Base-by-base conservation (phyloP, 37 sponge, comb jelly and placozoan genomes). In the Diacarnus erythraeanus region DNA sequence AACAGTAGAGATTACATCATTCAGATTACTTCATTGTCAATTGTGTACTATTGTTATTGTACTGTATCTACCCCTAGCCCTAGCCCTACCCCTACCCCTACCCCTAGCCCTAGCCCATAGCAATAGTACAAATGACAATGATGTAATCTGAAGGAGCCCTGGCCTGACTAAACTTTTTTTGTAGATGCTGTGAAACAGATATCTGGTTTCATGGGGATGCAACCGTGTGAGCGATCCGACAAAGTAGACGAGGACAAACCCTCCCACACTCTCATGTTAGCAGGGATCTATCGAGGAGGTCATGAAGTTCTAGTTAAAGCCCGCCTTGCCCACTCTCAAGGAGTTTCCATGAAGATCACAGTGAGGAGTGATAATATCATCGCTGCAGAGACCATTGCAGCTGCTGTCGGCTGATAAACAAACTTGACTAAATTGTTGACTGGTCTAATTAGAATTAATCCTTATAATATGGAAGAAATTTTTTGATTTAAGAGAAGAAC, bases 151-250 rank as follows among this genome's bases (percentile, higher is more conserved):
- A n/a, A n/a, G n/a, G n/a, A n/a, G 17, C 69, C 54, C 69, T 77
- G 60, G n/a, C n/a, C n/a, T n/a, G n/a, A n/a, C n/a, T n/a, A n/a
- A n/a, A 54, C 29, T 57, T 57, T 40, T 2, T 35, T 22, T 69
- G 20, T 34, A 96, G 99, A 88, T 88, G 99, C 99, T 59, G 97
- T 98, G 38, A 86, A 93, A 37, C 94, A 98, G 82, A 85, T 98
- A 43, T 85, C 73, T 36, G 63, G 68, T 25, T 98, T 96, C 83
- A 87, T 96, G 83, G 97, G 97, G 0, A 98, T 98, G 99, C 97
- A 96, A 69, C 92, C 99, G 0, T 98, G 99, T 79, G 99, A 98
- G 80, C 76, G 97, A 4, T 88, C 97, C 6, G 97, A 96, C 72
- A 77, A 80, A 78, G 92, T 98, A 4, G 89, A 90, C 26, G 64